These are phyloP conservation scores for Tupaia chinensis DNA, from an alignment of 2,113 vertebrate genomes.

Conservation along the genomic window DNA sequence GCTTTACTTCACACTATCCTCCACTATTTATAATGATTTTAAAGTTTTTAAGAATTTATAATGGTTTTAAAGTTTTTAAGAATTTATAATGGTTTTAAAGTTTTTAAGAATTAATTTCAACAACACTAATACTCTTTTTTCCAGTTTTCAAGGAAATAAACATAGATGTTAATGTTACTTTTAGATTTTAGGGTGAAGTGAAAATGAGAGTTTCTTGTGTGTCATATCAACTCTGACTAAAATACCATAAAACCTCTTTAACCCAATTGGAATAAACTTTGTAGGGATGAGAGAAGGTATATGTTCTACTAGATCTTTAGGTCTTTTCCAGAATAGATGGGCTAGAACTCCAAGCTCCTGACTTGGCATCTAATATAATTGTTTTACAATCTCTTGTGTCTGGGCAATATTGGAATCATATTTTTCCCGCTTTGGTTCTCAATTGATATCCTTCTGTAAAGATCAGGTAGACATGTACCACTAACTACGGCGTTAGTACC, in stretches of 20 bases:
- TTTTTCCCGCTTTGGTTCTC: not conserved
- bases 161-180: not conserved
- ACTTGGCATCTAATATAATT: not conserved
- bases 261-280: not conserved
- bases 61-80: not conserved
- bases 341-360: not conserved
- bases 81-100: not conserved
- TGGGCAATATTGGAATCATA: not conserved
- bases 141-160: constrained; percentile 26
- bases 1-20: fast-evolving
- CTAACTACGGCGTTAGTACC: not conserved
- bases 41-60: not conserved
- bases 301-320: not conserved
- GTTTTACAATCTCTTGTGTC: not conserved
- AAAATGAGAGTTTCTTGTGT: not conserved
- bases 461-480: not conserved
- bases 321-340: not conserved
- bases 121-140: not conserved
- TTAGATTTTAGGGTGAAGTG: not conserved
- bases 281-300: not conserved
- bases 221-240: not conserved
- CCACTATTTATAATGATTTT: too few relatives aligned
- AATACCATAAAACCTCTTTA: not conserved
- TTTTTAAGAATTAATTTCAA: constrained; percentile 4
- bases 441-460: not conserved